Evolutionary conservation across 1,140 invertebrate genomes (phyloP).

Genomic region (Drosophila oshimai): DNA sequence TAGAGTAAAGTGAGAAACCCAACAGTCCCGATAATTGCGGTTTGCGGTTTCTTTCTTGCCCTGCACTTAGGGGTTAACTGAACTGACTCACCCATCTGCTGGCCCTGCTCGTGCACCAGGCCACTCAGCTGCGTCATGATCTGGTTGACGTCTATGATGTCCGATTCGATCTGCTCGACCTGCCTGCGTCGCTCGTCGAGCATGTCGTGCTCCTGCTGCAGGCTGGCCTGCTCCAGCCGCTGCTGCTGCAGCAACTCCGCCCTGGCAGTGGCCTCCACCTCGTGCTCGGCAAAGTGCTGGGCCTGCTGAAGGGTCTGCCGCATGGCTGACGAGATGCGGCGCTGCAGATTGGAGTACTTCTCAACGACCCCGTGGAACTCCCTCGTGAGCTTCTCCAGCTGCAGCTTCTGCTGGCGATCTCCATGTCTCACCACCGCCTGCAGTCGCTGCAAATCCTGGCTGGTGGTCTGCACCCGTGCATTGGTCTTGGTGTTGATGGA

Average conservation of each 20-base stretch:
- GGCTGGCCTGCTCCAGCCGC: constrained; percentile 84
- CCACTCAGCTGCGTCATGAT: constrained; percentile 95
- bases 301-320: constrained; percentile 87
- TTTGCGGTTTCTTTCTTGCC: background rate
- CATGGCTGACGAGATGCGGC: constrained; percentile 90
- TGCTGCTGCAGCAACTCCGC: constrained; percentile 85
- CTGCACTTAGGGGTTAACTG: background rate
- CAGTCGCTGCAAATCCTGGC: constrained; percentile 88
- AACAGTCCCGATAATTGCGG: background rate
- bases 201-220: constrained; percentile 92
- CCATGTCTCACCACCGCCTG: constrained; percentile 86
- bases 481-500: constrained; percentile 91
- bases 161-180: constrained; percentile 90
- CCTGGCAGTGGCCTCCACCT: constrained; percentile 78
- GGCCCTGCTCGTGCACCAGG: constrained; percentile 91
- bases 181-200: constrained; percentile 89
- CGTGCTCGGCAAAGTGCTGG: constrained; percentile 81
- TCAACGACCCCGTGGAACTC: constrained; percentile 91
- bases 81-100: constrained; percentile 89
- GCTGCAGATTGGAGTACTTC: constrained; percentile 90
- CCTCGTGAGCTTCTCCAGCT: constrained; percentile 91
- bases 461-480: constrained; percentile 88
- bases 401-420: constrained; percentile 91
- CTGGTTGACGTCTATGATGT: constrained; percentile 95
- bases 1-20: background rate